Base-by-base conservation (phyloP, 2,888 invertebrate genomes). In the Linhomoeus sp. region DNA sequence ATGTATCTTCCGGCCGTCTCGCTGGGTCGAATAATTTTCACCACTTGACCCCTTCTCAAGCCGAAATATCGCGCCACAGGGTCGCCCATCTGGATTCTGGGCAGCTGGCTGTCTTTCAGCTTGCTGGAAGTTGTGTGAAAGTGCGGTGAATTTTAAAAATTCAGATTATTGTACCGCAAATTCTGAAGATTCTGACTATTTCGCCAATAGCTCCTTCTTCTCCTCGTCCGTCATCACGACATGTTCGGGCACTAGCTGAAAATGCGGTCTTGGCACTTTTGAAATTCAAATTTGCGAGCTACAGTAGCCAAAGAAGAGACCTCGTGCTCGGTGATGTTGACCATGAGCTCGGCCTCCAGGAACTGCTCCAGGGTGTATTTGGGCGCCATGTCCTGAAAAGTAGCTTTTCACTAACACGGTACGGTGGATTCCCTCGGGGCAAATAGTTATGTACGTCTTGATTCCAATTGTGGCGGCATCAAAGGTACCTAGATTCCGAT, bases 51-150 rank as follows among this genome's bases (percentile, higher is more conserved):
- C 71, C 94, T 76, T 67, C 90, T 92, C 14, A 99, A 73, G 50
- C 97, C 97, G 72, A 90, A 97, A 69, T 99, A 99, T 64, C 97
- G 75, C 0, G 97, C 86, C 1, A 97, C 94, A 0, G 97, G 97
- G 71, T 97, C 97, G 45, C 90, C 88, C 12, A 83, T 85, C 70
- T 97, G 97, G 66, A 97, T 99, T 66, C 94, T 78, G 80, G 97
- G 97, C 64, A 97, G 72, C 76, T 94, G 94, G 66, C 88, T 90
- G 66, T 97, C 97, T 67, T 92, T 97, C 43, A 97, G 70, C 72
- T 97, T 97, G 71, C 73, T 73, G 51, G 50, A 60, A 52, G 2
- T 37, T 37, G 3, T 37, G 3, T 19, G 17, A 37, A 15, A 17
- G 19, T 5, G 19, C 17, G 17, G n/a, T n/a, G n/a, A 45, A 15